A percentile compares a stretch with the other conserved stretches of the same genome.
These are phyloP conservation scores for Dicyrtomina minuta DNA, from an alignment of 2,888 invertebrate genomes.

Conservation along the genomic window DNA sequence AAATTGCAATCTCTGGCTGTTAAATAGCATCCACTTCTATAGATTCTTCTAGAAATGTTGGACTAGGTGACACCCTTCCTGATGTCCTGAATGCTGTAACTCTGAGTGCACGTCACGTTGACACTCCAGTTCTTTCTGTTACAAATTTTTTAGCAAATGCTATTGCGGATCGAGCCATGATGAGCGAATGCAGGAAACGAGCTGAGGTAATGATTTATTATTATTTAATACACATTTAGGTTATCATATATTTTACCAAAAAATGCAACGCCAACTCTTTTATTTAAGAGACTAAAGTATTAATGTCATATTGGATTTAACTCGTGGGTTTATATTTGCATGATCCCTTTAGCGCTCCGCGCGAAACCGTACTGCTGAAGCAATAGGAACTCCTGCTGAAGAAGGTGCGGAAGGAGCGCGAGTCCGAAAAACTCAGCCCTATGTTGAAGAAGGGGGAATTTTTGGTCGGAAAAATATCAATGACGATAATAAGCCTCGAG, in stretches of 20 bases:
- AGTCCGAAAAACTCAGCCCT: background rate
- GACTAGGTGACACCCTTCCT: too few species aligned
- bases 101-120: background rate
- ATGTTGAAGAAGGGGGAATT: conserved; percentile 13
- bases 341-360: background rate
- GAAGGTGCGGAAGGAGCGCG: background rate
- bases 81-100: background rate
- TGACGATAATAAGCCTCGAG: background rate
- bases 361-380: background rate
- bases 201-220: conserved; percentile 1
- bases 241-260: too few species aligned
- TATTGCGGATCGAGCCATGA: conserved; percentile 3
- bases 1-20: too few species aligned
- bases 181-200: background rate
- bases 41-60: too few species aligned
- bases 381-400: background rate
- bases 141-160: background rate
- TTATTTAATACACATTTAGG: background rate
- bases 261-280: too few species aligned
- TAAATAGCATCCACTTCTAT: too few species aligned
- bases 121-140: background rate
- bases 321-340: too few species aligned
- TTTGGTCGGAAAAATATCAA: conserved; percentile 5
- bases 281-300: too few species aligned
- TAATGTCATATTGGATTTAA: too few species aligned